These are phyloP conservation scores for Oryzias sinensis DNA, from an alignment of 2,797 vertebrate genomes.

Conservation along the genomic window DNA sequence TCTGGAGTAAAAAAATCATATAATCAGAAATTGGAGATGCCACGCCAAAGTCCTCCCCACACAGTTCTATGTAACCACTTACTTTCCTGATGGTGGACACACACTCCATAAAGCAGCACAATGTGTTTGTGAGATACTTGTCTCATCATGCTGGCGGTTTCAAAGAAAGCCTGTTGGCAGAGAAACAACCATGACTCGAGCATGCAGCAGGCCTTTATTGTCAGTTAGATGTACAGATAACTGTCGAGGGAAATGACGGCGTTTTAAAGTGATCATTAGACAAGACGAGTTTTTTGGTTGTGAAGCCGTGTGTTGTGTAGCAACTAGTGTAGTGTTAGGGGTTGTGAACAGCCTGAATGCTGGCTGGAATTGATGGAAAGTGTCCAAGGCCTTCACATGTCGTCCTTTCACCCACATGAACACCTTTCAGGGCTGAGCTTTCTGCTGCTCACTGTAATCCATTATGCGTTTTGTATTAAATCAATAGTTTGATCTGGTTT, in stretches of 20 bases:
- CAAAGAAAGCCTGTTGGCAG: slow-evolving; percentile 88
- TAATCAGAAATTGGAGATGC: background rate
- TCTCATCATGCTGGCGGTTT: slow-evolving; percentile 97
- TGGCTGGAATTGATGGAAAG: too few relatives aligned
- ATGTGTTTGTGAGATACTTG: slow-evolving; percentile 98
- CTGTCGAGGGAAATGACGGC: background rate
- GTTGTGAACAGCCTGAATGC: too few relatives aligned
- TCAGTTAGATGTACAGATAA: background rate
- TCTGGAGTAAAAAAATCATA: slow-evolving; percentile 70
- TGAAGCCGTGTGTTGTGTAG: slow-evolving; percentile 8
- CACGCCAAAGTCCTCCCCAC: background rate
- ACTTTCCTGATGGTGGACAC: slow-evolving; percentile 93
- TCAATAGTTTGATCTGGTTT: too few relatives aligned
- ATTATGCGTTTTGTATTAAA: too few relatives aligned
- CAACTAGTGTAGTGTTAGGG: too few relatives aligned
- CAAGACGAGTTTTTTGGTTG: background rate
- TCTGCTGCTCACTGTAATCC: too few relatives aligned
- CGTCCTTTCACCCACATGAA: too few relatives aligned
- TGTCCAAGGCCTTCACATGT: too few relatives aligned
- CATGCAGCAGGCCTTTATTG: background rate
- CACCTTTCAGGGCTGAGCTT: too few relatives aligned
- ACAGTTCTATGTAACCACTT: slow-evolving; percentile 67
- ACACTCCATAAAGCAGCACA: slow-evolving; percentile 91
- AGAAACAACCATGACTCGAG: slow-evolving; percentile 7
- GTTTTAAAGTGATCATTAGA: background rate